phyloP scores from a whole-genome alignment of 2,888 invertebrate genomes.

The Altica lythri region DNA sequence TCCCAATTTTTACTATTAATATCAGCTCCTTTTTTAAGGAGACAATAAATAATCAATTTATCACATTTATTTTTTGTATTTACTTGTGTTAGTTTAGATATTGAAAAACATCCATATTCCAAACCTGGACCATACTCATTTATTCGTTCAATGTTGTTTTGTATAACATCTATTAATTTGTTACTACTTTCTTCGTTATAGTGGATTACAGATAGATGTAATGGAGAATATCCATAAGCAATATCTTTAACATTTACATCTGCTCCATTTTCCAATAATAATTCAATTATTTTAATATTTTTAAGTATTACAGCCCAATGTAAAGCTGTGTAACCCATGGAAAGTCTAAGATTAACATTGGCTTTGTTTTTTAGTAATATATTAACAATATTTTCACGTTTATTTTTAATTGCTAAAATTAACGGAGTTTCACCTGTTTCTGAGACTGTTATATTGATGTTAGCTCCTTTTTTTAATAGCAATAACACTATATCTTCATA shows the following conservation, averaged over 20 bases:
- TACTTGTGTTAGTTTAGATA: not conserved
- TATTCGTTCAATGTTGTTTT: not conserved
- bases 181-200: constrained; percentile 7
- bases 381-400: not conserved
- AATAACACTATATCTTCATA: not conserved
- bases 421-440: constrained; percentile 3
- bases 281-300: not conserved
- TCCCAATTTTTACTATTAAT: constrained; percentile 5
- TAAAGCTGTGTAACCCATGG: constrained; percentile 1
- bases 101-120: not conserved
- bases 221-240: constrained; percentile 2
- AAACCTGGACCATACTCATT: no score
- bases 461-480: constrained; percentile 7
- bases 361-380: constrained; percentile 3
- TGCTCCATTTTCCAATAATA: not conserved
- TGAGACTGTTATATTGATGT: constrained; percentile 3
- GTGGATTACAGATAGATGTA: constrained; percentile 2
- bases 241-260: constrained; percentile 3
- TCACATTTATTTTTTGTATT: not conserved
- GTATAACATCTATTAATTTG: not conserved
- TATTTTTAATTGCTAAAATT: constrained; percentile 3
- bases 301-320: constrained; percentile 1
- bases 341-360: constrained; percentile 1
- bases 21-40: constrained; percentile 2
- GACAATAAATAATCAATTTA: not conserved